Evolutionary conservation across 1,140 invertebrate genomes (phyloP).

Genomic region (Drosophila sp.): DNA sequence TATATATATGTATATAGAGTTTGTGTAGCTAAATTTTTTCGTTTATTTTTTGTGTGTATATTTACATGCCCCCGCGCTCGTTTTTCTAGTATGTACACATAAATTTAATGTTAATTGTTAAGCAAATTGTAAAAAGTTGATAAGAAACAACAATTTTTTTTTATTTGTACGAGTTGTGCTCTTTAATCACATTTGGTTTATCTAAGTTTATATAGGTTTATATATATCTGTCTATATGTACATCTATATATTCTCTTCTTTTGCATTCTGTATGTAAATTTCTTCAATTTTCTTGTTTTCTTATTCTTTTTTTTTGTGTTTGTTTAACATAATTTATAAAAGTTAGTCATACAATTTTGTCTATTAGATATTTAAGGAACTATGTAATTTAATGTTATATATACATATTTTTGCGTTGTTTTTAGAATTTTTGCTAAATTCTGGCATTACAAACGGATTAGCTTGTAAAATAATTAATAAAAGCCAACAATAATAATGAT

Average conservation of each 20-base stretch:
- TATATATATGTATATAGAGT: conserved; percentile 25
- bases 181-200: conserved; percentile 17
- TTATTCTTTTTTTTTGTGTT: conserved; percentile 27
- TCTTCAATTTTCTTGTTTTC: conserved; percentile 43
- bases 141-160: conserved; percentile 29
- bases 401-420: conserved; percentile 40
- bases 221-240: not conserved
- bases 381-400: conserved; percentile 34
- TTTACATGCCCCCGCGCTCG: conserved; percentile 25
- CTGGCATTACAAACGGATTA: conserved; percentile 59
- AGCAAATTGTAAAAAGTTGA: conserved; percentile 59
- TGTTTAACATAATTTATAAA: conserved; percentile 24
- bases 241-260: conserved; percentile 21
- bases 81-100: conserved; percentile 55
- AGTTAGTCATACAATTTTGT: not conserved
- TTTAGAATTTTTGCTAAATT: conserved; percentile 51
- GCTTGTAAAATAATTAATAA: conserved; percentile 57
- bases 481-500: conserved; percentile 60
- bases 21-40: conserved; percentile 52
- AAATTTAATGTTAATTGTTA: conserved; percentile 46
- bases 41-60: conserved; percentile 31
- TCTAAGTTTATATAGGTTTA: conserved; percentile 15
- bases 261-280: conserved; percentile 35
- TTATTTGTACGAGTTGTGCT: conserved; percentile 59
- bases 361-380: conserved; percentile 25